A percentile compares a stretch with the other conserved stretches of the same genome.
Conservation (phyloP, 2,888 invertebrate species). For the Drosophila infuscata region DNA sequence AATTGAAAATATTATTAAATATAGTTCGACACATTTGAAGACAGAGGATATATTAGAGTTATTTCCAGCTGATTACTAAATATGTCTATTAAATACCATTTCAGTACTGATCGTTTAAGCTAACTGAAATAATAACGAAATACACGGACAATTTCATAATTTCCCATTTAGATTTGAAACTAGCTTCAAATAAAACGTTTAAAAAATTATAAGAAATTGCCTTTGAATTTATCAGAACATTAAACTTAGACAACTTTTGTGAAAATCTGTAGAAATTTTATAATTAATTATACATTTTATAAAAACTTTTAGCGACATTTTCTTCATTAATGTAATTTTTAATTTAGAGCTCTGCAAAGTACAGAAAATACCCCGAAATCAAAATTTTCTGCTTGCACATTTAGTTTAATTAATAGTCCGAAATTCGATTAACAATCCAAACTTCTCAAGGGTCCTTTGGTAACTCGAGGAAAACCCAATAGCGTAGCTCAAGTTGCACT, state of each 20-base stretch:
- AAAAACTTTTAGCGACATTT: not conserved
- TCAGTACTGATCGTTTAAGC: not conserved
- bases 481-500: constrained; percentile 26
- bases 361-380: not conserved
- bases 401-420: constrained; percentile 5
- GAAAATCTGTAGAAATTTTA: not conserved
- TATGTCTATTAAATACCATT: not conserved
- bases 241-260: not conserved
- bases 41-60: not conserved
- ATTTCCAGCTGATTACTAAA: not conserved
- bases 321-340: not conserved
- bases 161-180: not conserved
- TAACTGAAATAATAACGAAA: not conserved
- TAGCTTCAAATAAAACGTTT: not conserved
- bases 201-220: too few relatives aligned
- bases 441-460: not conserved
- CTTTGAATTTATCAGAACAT: not conserved
- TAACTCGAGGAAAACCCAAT: not conserved
- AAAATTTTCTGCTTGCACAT: not conserved
- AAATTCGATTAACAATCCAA: constrained; percentile 4
- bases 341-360: not conserved
- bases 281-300: not conserved
- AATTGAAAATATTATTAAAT: constrained; percentile 29
- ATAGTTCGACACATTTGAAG: not conserved
- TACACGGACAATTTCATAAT: too few relatives aligned